Evolutionary conservation across 2,113 vertebrate genomes (phyloP).

Genomic region (Misgurnus anguillicaudatus): DNA sequence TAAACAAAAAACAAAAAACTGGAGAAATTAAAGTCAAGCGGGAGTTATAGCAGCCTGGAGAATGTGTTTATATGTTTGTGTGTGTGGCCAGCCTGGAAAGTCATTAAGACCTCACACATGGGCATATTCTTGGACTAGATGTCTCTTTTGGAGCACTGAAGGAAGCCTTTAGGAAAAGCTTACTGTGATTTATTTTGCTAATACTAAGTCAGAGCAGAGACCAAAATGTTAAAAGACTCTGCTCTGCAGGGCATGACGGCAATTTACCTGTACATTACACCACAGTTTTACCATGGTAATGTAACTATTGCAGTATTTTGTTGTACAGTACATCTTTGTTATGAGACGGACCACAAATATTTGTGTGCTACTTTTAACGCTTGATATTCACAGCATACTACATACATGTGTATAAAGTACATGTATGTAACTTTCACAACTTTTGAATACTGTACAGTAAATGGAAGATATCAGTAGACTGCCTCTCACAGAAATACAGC

Average conservation of each 20-base stretch:
- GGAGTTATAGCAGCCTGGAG: slow-evolving; percentile 43
- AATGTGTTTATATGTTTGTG: slow-evolving; percentile 44
- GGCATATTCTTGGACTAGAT: slow-evolving; percentile 44
- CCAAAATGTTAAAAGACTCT: neutral
- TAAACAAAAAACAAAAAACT: slow-evolving; percentile 11
- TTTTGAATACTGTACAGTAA: no score
- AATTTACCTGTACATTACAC: no score
- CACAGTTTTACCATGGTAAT: no score
- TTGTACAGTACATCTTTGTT: no score
- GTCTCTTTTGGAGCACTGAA: slow-evolving; percentile 41
- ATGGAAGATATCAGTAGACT: no score
- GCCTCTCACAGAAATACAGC: no score
- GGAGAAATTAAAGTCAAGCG: slow-evolving; percentile 45
- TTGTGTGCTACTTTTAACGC: no score
- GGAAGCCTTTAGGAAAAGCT: slow-evolving; percentile 34
- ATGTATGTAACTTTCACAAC: no score
- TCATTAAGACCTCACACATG: slow-evolving; percentile 49
- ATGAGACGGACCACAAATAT: no score
- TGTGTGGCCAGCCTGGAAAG: slow-evolving; percentile 57
- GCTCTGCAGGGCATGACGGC: neutral
- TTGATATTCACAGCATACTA: no score
- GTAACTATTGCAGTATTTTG: no score
- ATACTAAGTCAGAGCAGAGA: slow-evolving; percentile 3
- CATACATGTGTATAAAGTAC: no score
- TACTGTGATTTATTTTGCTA: neutral